Evolutionary conservation across 2,888 invertebrate genomes (phyloP), one percentile per base, ranked within the genome.

Genomic region (Podotricha telesiphe): DNA sequence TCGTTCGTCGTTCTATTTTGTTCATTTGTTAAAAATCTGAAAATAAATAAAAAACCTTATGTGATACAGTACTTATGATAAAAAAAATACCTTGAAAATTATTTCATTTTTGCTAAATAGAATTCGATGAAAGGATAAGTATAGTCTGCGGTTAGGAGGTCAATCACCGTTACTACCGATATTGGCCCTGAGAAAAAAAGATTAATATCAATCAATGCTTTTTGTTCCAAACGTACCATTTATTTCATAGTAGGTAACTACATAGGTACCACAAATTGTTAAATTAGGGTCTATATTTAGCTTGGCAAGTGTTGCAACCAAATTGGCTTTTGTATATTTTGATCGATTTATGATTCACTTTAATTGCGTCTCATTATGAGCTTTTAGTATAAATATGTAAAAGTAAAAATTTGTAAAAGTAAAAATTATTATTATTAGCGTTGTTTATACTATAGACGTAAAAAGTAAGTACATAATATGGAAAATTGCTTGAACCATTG

Each of bases 111-210:
- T 59, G 42, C 58, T 71, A 74, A 78, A 76, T 80, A 76, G 73
- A 77, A 79, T 82, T 65, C n/a, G 67, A 65, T 81, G 85, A 86
- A 88, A 87, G 82, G 82, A 76, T 77, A 75, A 77, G 80, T 80
- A 78, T 73, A 67, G 74, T 68, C 69, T 58, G 75, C 76, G 80
- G 87, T 85, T 86, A 88, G 87, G 81, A 85, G 88, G 89, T 88
- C 81, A 82, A 80, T 87, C 81, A 86, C 86, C 85, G 77, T 75
- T 77, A 78, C 73, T 72, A 68, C 74, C 2, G 17, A 34, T 55
- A 34, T 55, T 55, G 69, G 50, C 74, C 74, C 47, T 75, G 74
- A 67, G 56, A 64, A 45, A 75, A 71, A 61, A 68, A 77, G 72
- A 80, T 82, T 80, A 78, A 79, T 80, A 81, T 79, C 78, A 81